phyloP scores from a whole-genome alignment of 1,140 invertebrate species.

The Parasteatoda tepidariorum region DNA sequence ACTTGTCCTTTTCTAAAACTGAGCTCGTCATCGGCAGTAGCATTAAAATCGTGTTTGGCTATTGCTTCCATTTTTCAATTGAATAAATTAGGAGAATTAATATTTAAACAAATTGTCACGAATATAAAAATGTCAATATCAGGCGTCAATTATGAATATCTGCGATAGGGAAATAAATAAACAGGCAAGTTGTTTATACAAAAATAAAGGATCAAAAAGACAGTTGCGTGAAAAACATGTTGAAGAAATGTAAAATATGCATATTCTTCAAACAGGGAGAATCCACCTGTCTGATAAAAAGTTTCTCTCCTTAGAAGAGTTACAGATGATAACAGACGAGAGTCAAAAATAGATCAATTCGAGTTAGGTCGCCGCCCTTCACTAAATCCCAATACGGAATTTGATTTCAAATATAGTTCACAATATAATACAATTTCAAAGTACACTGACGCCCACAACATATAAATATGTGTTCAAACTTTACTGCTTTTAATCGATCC shows the following conservation, averaged over 20 bases:
- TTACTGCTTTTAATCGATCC: neutral
- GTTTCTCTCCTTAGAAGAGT: neutral
- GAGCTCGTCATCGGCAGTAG: conserved; percentile 97
- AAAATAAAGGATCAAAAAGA: neutral
- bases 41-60: conserved; percentile 98
- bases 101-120: neutral
- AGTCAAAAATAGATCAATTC: conserved; percentile 50
- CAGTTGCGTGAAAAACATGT: neutral
- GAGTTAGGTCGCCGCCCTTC: conserved; percentile 44
- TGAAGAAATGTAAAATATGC: neutral
- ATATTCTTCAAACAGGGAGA: neutral
- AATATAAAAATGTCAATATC: neutral
- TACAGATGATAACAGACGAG: conserved; percentile 12
- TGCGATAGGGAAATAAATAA: neutral
- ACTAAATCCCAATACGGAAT: neutral
- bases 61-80: conserved; percentile 91
- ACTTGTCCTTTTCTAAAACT: conserved; percentile 95
- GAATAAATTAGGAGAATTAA: neutral
- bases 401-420: neutral
- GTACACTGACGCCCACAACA: neutral
- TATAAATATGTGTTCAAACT: neutral
- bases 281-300: neutral
- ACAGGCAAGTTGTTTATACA: neutral
- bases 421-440: neutral
- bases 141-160: neutral